These are phyloP conservation scores for Heliothis subflexa DNA, from an alignment of 1,140 invertebrate genomes.

Conservation along the genomic window DNA sequence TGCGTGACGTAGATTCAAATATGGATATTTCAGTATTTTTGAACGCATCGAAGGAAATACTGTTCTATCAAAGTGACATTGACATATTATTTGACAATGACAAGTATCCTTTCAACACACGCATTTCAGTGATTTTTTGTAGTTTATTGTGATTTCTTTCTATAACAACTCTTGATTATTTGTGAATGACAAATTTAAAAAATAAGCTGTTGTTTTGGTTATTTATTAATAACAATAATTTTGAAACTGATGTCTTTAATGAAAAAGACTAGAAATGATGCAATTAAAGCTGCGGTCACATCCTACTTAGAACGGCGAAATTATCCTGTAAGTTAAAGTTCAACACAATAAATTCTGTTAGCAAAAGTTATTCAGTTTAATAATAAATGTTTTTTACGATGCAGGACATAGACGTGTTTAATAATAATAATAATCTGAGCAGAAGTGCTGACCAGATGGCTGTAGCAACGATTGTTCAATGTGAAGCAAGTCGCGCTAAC, in stretches of 20 bases:
- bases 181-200: slow-evolving; percentile 15
- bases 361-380: too few species aligned
- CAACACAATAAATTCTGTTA: too few species aligned
- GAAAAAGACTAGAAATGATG: slow-evolving; percentile 84
- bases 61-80: too few species aligned
- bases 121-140: too few species aligned
- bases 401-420: slow-evolving; percentile 82
- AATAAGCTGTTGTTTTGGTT: slow-evolving; percentile 11
- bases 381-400: slow-evolving; percentile 49
- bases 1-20: too few species aligned
- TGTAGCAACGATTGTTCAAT: slow-evolving; percentile 82
- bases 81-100: too few species aligned
- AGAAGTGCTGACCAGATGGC: slow-evolving; percentile 85
- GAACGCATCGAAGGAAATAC: too few species aligned
- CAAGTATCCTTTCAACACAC: too few species aligned
- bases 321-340: slow-evolving; percentile 77
- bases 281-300: slow-evolving; percentile 83
- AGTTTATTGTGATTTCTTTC: too few species aligned
- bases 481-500: slow-evolving; percentile 83
- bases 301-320: slow-evolving; percentile 85
- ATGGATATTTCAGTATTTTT: too few species aligned
- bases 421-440: slow-evolving; percentile 72
- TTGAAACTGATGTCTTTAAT: slow-evolving; percentile 65
- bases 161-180: background rate
- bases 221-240: slow-evolving; percentile 14